Evolutionary conservation across 2,888 invertebrate genomes (phyloP), one percentile per base, ranked within the genome.

Genomic region (Ormyrus labotus): DNA sequence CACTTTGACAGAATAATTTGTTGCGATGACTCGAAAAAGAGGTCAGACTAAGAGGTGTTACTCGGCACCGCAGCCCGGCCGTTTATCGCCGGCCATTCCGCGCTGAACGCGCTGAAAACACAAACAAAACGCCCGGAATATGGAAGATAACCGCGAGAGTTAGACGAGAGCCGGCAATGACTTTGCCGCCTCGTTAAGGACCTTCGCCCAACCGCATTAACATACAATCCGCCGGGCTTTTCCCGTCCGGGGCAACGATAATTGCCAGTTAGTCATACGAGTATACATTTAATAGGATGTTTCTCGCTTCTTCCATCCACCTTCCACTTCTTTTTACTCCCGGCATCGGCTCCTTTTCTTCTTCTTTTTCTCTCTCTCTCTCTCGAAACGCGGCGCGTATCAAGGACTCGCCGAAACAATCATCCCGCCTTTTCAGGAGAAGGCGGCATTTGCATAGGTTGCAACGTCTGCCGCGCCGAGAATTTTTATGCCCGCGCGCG

Each of bases 191-290:
- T 82, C 80, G 81, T 84, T 80, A 81, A 78, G 53, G 51, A 72
- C 55, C 79, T 77, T 70, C 78, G 53, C 48, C 11, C 53, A 5
- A 13, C 55, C 47, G 50, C 72, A 85, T 87, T 86, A 84, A 71
- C 86, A 86, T 85, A 84, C 85, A 85, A 86, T 86, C 75, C 81
- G 67, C 69, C 51, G 51, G 82, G 70, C 82, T 77, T 84, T 85
- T 85, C 81, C 83, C 84, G 78, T 60, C 57, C 58, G 51, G 60
- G 76, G 72, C 82, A 78, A 75, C 81, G 83, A 86, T 83, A 75
- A 78, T 72, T 75, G 75, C 78, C 78, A 83, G 83, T 86, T 85
- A 84, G 85, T 86, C 85, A 85, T 81, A 80, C 80, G 71, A 11
- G 63, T 55, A 57, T 69, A 73, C 69, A 57, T 80, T 81, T 75